Evolutionary conservation across 2,888 invertebrate species (phyloP), one percentile per base, ranked within the genome.

Genomic region (Oxystoma pomonae): DNA sequence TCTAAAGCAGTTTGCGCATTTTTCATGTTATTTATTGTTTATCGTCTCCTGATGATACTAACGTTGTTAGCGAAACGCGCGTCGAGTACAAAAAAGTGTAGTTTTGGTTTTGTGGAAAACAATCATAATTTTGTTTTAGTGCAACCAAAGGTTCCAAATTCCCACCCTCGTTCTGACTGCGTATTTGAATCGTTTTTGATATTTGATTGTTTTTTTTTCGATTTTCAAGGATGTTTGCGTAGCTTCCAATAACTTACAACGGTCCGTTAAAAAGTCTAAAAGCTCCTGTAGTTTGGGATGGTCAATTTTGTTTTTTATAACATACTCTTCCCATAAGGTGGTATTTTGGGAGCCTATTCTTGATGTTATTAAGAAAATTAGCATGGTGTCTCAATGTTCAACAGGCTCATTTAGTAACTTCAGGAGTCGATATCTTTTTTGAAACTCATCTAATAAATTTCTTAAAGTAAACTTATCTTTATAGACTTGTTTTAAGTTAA

Each of bases 301-400:
- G 18, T 9, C n/a, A 9, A 50, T 20, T 5, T 16, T 57, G 9
- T 20, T 18, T 17, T 57, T 57, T 20, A 20, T 57, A 21, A 57
- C 16, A 18, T 20, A 20, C 16, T 57, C 20, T 7, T 57, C 21
- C 57, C 57, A 19, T 20, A 20, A 17, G 16, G 9, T 20, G 16
- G 16, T 20, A 1, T 1, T 18, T 57, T 16, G 20, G 20, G 20
- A 21, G 20, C 20, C 57, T 7, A 57, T 9, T 21, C n/a, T 57
- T 18, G 18, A 16, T 18, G 20, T 20, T 20, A 55, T 60, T 55
- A 60, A 55, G 16, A 55, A 60, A 1, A 60, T 53, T 9, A 60
- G 55, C 55, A 57, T 20, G 55, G 60, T 17, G 19, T 60, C 60
- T 35, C 60, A 60, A 12, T 55, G 17, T 12, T 60, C 18, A 20